Base-by-base conservation (phyloP, 2,113 vertebrate genomes). In the Octodon degus region DNA sequence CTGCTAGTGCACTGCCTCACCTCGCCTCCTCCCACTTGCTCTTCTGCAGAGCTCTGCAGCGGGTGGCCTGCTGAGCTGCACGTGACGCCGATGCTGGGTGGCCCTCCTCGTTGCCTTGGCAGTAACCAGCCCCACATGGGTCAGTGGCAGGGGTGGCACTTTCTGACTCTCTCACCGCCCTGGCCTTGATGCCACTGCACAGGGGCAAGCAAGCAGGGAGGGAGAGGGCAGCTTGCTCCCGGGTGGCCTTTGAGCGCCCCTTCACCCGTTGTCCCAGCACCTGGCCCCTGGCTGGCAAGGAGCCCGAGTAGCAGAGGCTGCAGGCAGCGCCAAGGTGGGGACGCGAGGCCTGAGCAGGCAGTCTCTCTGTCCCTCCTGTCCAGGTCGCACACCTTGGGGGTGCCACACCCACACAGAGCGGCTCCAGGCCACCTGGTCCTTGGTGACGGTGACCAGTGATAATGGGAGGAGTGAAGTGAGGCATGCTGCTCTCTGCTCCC, bases 291-390 rank as follows among this genome's bases (percentile, higher is more conserved):
- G 67, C 86, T 86, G 1, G 4, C 34, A 17, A 32, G 47, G 43
- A 37, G 4, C 74, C 20, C 0, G 12, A 37, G 60, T 19, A 34
- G 9, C 40, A 24, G 81, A 72, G 25, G 67, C 37, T 4, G 47
- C 9, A 2, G n/a, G 16, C 2, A 9, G 20, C 0, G 3, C 62
- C 1, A 50, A 55, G 67, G 6, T 20, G 32, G 24, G 50, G 58
- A 32, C 65, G 7, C 7, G 0, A 10, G 58, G 76, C 20, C 63
- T 27, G 0, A 1, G 37, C 0, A 0, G 10, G 10, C 0, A 0
- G 3, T 19, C 76, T 34, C 92, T 50, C 62, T 34, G 6, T 16
- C n/a, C 60, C 40, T 37, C 20, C 11, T 11, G 5, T 6, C 50
- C 0, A 11, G 10, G 27, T 24, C 63, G 13, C 17, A 3, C 4